Percentiles rank a stretch among this genome's conserved stretches.
Evolutionary conservation across 2,797 vertebrate species (phyloP).

Genomic region (Poliocrania exsul): DNA sequence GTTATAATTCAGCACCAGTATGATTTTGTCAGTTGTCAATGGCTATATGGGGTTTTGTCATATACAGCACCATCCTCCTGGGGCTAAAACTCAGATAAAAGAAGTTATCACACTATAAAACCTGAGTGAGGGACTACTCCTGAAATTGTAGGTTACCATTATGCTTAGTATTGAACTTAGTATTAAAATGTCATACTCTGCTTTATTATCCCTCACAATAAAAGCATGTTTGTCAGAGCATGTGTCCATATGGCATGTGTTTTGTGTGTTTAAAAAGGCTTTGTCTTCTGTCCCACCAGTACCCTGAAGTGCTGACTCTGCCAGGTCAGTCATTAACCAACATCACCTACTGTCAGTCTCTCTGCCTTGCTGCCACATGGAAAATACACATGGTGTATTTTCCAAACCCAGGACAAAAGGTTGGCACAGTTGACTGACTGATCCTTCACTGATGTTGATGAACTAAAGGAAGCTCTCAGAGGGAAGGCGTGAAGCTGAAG

Average conservation of each 20-base stretch:
- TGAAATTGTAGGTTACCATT: background rate
- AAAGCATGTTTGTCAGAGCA: background rate
- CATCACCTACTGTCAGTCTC: background rate
- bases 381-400: background rate
- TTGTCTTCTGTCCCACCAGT: background rate
- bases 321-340: background rate
- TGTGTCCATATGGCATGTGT: fast-evolving
- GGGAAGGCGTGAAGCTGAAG: background rate
- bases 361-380: background rate
- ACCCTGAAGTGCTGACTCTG: background rate
- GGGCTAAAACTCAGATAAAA: background rate
- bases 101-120: background rate
- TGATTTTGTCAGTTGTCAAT: background rate
- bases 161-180: background rate
- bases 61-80: background rate
- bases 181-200: background rate
- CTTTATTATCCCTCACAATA: background rate
- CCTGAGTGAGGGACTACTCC: background rate
- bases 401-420: background rate
- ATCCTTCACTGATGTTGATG: background rate
- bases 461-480: background rate
- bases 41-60: background rate
- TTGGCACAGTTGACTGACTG: background rate
- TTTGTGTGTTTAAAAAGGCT: background rate
- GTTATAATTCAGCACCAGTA: background rate